Evolutionary conservation across 2,888 invertebrate species (phyloP), one percentile per base, ranked within the genome.

Genomic region (Limnephilus rhombicus): DNA sequence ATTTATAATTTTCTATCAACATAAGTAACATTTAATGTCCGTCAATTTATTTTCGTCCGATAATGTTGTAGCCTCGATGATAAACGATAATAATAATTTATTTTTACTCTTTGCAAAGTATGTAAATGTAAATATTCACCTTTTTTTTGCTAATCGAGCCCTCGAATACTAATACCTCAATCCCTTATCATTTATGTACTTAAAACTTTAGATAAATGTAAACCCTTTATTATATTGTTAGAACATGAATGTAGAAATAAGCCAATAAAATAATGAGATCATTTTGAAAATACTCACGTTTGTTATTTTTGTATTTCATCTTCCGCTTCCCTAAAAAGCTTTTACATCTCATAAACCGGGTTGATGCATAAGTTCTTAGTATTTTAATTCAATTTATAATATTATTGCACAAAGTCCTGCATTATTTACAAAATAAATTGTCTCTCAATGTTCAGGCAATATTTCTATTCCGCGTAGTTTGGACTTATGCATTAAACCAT

Each of bases 161-260:
- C 41, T 90, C 49, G 89, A 85, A 34, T 83, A 91, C 12, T 90
- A 80, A 81, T 91, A 92, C 92, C 91, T 92, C 92, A 90, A 91
- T 80, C n/a, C 68, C 68, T 68, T 9, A 90, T 81, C 91, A 45
- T 82, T 15, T 34, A 81, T 81, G 31, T 90, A 37, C 68, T 91
- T 86, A 68, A 68, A 68, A 68, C 24, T 68, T 68, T 68, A 68
- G 68, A 37, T n/a, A 53, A 85, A 91, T 86, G 89, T 89, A 85
- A 49, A 91, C 91, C 91, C 85, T 89, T 87, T 45, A 82, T 81
- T 85, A 80, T 89, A 89, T 89, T 80, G 53, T 91, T 88, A 89
- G 87, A 80, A 89, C 34, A 80, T 90, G 88, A 90, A 92, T 93
- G 93, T 93, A 93, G 93, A 90, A 92, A 92, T 92, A 91, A 83